Evolutionary conservation across 2,113 vertebrate species (phyloP).

Genomic region (Ramphastos sulfuratus): DNA sequence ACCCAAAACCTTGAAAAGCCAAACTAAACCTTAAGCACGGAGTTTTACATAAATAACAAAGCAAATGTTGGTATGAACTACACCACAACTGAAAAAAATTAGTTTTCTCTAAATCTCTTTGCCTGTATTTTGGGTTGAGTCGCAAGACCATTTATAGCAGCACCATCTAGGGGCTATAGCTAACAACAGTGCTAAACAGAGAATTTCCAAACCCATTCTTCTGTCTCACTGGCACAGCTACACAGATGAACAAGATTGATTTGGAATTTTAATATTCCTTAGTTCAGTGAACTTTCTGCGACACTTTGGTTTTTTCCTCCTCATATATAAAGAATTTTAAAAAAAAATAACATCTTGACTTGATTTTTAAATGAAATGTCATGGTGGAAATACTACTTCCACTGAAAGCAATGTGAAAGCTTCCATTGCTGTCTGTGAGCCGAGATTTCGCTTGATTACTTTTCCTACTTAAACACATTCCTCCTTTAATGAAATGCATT

Average conservation of each 20-base stretch:
- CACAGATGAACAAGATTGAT: not conserved
- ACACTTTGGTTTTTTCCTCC: not conserved
- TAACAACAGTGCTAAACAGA: not conserved
- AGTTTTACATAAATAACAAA: not conserved
- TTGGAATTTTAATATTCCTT: not conserved
- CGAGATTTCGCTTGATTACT: constrained; percentile 47
- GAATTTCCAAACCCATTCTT: not conserved
- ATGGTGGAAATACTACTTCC: not conserved
- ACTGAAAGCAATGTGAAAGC: not conserved
- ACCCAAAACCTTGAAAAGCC: too few species aligned
- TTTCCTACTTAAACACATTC: constrained; percentile 14
- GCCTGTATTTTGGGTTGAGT: rapidly evolving
- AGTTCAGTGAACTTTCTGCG: not conserved
- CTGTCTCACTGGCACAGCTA: not conserved
- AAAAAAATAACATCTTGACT: too few species aligned
- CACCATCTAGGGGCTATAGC: constrained; percentile 51
- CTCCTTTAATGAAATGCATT: constrained; percentile 44
- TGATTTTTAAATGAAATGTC: constrained; percentile 25
- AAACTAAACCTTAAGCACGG: not conserved
- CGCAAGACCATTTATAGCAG: not conserved
- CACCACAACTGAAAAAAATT: not conserved
- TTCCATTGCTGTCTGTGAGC: constrained; percentile 9
- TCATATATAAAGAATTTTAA: not conserved
- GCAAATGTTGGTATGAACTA: not conserved
- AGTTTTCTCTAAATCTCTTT: not conserved